Evolutionary conservation across 2,888 invertebrate species (phyloP), one percentile per base, ranked within the genome.

Genomic region (Dasypolia templi): DNA sequence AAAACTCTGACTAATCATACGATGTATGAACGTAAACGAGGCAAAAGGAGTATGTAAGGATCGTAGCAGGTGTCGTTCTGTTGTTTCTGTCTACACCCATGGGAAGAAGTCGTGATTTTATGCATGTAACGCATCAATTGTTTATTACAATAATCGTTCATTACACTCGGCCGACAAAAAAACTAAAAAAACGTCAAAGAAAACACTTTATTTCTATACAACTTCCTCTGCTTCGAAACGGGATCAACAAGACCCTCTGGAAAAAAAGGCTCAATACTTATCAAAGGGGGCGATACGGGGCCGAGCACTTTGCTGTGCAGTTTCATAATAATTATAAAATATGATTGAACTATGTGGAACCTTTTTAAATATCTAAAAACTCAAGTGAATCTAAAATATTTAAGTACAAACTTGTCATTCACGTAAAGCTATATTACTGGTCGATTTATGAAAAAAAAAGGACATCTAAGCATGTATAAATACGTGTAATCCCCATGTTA

Each of bases 131-230:
- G n/a, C n/a, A n/a, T n/a, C n/a, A n/a, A 35, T 65, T 51, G 26
- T 65, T 12, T 51, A 65, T 65, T 19, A 35, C 51, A 65, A 51
- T 62, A 62, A 44, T 7, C 44, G 62, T 44, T 62, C 62, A 62
- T 62, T 44, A 62, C 12, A 44, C 44, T 62, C 44, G 26, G 2
- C 44, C 44, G 62, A 44, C 44, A 61, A 61, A 61, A 42, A 39
- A 42, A 39, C 42, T 0, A 42, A 42, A 42, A 26, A 61, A 42
- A 39, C 39, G 39, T 39, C 32, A n/a, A 22, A 11, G 49, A 3
- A 64, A 64, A 49, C 0, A 64, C 35, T 35, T 35, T n/a, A n/a
- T 64, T 35, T 35, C 49, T 51, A 64, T 35, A 51, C 3, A 64
- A 6, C 49, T 51, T 64, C 49, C 64, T 64, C 64, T 64, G 35